Base-by-base conservation (phyloP, 2,113 vertebrate genomes). In the Serinus canaria region DNA sequence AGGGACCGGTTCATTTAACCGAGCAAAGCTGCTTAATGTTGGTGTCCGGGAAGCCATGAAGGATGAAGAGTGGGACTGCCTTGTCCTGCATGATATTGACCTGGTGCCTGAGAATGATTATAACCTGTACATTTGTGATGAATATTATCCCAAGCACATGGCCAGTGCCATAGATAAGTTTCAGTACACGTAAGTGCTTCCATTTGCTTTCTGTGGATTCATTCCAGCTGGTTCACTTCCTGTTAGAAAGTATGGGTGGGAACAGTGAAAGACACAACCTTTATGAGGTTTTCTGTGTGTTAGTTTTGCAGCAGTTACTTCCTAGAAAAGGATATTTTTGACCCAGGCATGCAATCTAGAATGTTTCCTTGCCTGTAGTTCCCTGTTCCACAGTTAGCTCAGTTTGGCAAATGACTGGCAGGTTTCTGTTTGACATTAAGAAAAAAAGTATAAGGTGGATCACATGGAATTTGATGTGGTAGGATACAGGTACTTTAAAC, bases 61-160 rank as follows among this genome's bases (percentile, higher is more conserved):
- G 58, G 97, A 98, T 83, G 96, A 98, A 25, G 97, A 97, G 72
- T 98, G 98, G 98, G 97, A 98, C 93, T 98, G 98, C 81, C 93
- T 98, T 22, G 89, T 98, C 31, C 90, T 98, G n/a, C 98, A 98
- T 3, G 97, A 98, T 17, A 91, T 98, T 14, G 82, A 98, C 76
- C 95, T 98, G 7, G 92, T 98, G 30, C 98, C 98, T 44, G 98
- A 98, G 92, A 98, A 98, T 10, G 98, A 98, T 64, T 95, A 98
- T 68, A 98, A 98, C 80, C 91, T 97, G 35, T 98, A 98, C 5
- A 52, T 97, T 53, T 98, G 98, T 5, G 97, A 98, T 62, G 95
- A 96, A 5, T 92, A 94, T 58, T 97, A 96, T 67, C 98, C 97
- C 90, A 98, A 98, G 50, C 98, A 98, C 6, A 69, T 98, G 76